A percentile compares a stretch with the other conserved stretches of the same genome.
Evolutionary conservation across 1,140 invertebrate species (phyloP).

Genomic region (Achroia grisella): DNA sequence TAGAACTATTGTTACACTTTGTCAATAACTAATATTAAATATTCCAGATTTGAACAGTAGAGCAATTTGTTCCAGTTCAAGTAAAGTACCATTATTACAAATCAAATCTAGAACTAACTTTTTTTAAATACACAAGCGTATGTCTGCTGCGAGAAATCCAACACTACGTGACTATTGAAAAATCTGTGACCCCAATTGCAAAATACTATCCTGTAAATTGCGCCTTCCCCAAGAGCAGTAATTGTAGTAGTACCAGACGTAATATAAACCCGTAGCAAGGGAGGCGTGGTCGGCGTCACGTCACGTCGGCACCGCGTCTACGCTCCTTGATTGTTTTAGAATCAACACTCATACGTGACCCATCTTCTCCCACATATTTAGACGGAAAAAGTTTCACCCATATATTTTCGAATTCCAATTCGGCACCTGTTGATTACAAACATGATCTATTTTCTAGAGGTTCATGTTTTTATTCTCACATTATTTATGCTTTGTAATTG

Average conservation of each 20-base stretch:
- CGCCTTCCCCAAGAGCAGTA: conserved; percentile 22
- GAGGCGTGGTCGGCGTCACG: conserved; percentile 59
- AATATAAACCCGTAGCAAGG: conserved; percentile 40
- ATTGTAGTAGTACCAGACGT: conserved; percentile 27
- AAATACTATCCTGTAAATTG: conserved; percentile 19
- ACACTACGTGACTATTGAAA: background rate
- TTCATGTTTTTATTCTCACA: too few relatives aligned
- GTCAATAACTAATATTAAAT: background rate
- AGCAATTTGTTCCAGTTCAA: conserved; percentile 4
- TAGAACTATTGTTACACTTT: background rate
- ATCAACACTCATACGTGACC: conserved; percentile 32
- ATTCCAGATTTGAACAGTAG: background rate
- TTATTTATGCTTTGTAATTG: too few relatives aligned
- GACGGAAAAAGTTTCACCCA: conserved; percentile 8
- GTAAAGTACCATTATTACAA: background rate
- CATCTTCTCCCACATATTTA: conserved; percentile 13
- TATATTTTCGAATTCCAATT: background rate
- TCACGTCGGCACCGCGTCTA: conserved; percentile 54
- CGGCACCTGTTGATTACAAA: conserved; percentile 3
- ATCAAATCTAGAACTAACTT: background rate
- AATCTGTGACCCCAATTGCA: conserved; percentile 9
- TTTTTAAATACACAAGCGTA: background rate
- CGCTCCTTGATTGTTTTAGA: conserved; percentile 41
- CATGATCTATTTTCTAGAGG: too few relatives aligned
- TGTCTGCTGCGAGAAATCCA: background rate